Evolutionary conservation across 2,113 vertebrate genomes (phyloP).

Genomic region (Scolopax mira): DNA sequence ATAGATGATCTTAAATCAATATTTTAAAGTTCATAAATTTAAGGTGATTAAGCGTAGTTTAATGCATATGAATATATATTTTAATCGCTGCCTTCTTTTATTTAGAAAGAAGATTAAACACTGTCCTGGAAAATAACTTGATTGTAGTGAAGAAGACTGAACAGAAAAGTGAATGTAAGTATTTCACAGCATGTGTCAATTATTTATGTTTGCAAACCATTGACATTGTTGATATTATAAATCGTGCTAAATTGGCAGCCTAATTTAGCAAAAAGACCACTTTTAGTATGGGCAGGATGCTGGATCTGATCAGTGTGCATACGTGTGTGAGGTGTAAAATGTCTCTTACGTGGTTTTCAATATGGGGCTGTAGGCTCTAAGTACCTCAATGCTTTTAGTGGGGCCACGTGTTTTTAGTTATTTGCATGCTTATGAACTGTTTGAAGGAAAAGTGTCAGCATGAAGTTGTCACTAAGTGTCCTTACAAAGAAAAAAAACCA

Average conservation of each 20-base stretch:
- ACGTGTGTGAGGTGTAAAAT: neutral
- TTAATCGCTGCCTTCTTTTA: conserved; percentile 15
- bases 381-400: neutral
- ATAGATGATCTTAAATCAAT: neutral
- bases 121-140: conserved; percentile 59
- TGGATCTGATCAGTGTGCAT: neutral
- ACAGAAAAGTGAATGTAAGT: conserved; percentile 64
- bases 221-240: neutral
- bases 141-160: conserved; percentile 31
- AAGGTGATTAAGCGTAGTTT: neutral
- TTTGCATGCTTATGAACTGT: neutral
- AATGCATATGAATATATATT: neutral
- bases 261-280: neutral
- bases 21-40: conserved; percentile 39
- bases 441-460: neutral
- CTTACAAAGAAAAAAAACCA: neutral
- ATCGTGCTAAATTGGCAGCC: neutral
- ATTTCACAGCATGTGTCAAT: neutral
- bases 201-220: neutral
- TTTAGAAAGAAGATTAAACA: conserved; percentile 49
- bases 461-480: neutral
- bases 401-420: neutral
- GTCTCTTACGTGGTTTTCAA: neutral
- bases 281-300: neutral
- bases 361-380: neutral